Conservation (phyloP, 2,888 invertebrate genomes). For the Rhaphigaster nebulosa region DNA sequence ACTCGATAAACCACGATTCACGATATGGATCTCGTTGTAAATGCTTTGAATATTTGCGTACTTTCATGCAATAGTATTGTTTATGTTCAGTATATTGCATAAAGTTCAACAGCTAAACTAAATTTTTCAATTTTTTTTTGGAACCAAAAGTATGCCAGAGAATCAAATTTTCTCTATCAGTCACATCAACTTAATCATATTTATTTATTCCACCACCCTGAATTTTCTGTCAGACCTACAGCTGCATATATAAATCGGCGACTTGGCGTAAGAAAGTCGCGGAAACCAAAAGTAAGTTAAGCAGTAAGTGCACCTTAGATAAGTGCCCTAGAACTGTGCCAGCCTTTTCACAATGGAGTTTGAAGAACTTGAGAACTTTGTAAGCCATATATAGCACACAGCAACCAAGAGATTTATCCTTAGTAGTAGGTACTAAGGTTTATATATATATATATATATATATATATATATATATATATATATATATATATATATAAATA, state of each 20-base stretch:
- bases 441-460: too few relatives aligned
- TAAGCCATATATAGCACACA: neutral
- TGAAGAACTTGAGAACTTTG: neutral
- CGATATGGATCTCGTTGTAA: too few relatives aligned
- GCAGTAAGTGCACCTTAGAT: constrained; percentile 25
- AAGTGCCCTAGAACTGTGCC: constrained; percentile 17
- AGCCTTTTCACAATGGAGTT: neutral
- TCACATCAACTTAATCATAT: neutral
- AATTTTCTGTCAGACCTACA: neutral
- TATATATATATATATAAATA: too few relatives aligned
- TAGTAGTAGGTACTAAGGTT: too few relatives aligned
- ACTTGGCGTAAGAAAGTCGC: neutral
- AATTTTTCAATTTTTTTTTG: too few relatives aligned
- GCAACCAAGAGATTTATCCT: neutral
- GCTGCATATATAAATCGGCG: neutral
- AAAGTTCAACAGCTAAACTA: too few relatives aligned
- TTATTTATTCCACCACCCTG: neutral
- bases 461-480: too few relatives aligned
- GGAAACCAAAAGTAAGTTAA: constrained; percentile 14
- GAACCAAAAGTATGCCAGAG: too few relatives aligned
- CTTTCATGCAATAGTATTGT: too few relatives aligned
- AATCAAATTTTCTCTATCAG: neutral
- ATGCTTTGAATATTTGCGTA: too few relatives aligned
- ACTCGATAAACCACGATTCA: too few relatives aligned
- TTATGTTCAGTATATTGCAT: too few relatives aligned